Evolutionary conservation across 2,888 invertebrate genomes (phyloP), one percentile per base, ranked within the genome.

Genomic region (Thalpophila matura): DNA sequence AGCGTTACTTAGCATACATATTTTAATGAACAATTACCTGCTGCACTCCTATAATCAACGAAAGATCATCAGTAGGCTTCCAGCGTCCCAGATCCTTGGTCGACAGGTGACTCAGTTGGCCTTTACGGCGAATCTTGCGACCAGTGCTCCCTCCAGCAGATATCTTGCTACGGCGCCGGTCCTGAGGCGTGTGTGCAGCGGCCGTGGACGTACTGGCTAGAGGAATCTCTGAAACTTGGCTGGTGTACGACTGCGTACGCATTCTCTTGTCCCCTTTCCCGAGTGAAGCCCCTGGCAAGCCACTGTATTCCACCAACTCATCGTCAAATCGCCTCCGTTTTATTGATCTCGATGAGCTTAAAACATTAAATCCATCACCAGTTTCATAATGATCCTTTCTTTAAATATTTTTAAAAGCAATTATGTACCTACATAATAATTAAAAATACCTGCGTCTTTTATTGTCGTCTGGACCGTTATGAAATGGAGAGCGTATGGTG

Each of bases 1-100:
- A n/a, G n/a, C n/a, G n/a, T n/a, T n/a, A n/a, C n/a, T n/a, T n/a
- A n/a, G n/a, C n/a, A n/a, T n/a, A n/a, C n/a, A n/a, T n/a, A n/a
- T n/a, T n/a, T n/a, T n/a, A n/a, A n/a, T n/a, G n/a, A n/a, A n/a
- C n/a, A n/a, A n/a, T 69, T 72, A 97, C 97, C 95, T 99, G 99
- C 84, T 98, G 98, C 3, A 99, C 98, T 63, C 98, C 99, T 70
- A 98, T 97, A 67, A 99, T 98, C 1, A 99, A 95, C 0, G 98
- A 98, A 26, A 99, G 94, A 95, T 99, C 99, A 95, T 99, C 99
- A 20, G 98, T 97, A 1, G 99, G 99, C 87, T 99, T 99, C 99
- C 99, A 99, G 55, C 99, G 96, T 0, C 99, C 99, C 43, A 98
- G 94, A 91, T 98, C 98, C 92, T 98, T 97, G 2, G 97, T 97